These are phyloP conservation scores for Chaetorhynchus papuensis DNA, from an alignment of 2,113 vertebrate genomes.

Conservation along the genomic window DNA sequence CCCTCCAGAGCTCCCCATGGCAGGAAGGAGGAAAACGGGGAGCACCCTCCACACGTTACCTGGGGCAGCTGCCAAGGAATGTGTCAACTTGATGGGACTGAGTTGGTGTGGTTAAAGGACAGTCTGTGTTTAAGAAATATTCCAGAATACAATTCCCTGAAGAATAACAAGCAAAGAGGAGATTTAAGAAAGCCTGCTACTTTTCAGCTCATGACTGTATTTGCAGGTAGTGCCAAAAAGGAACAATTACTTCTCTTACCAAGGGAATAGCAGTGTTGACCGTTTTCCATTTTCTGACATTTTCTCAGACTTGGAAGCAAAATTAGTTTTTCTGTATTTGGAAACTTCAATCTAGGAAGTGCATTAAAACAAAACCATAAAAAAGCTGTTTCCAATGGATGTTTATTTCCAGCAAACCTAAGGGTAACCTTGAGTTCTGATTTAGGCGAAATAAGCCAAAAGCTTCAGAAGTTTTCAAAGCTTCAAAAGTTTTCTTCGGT, in stretches of 20 bases:
- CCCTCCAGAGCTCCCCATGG: background rate
- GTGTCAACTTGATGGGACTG: rapidly evolving
- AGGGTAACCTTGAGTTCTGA: background rate
- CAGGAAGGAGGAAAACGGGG: background rate
- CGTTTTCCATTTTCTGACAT: background rate
- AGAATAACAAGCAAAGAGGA: background rate
- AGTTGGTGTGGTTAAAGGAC: background rate
- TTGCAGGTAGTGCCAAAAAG: conserved; percentile 24
- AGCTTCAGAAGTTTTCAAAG: background rate
- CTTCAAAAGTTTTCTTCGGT: background rate
- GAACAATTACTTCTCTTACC: conserved; percentile 1
- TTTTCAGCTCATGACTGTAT: conserved; percentile 16
- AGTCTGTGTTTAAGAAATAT: background rate
- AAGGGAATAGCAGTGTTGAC: background rate
- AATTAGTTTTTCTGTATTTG: conserved; percentile 2
- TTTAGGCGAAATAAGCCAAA: background rate
- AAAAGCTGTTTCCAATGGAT: background rate
- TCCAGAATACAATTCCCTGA: background rate
- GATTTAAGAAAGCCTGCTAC: background rate
- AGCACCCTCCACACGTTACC: background rate
- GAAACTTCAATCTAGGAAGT: background rate
- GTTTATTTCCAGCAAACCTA: background rate
- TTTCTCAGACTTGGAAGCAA: background rate
- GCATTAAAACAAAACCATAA: background rate
- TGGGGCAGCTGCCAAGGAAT: background rate